A percentile compares a stretch with the other conserved stretches of the same genome.
phyloP scores from a whole-genome alignment of 2,113 vertebrate species.

The Okapia johnstoni region DNA sequence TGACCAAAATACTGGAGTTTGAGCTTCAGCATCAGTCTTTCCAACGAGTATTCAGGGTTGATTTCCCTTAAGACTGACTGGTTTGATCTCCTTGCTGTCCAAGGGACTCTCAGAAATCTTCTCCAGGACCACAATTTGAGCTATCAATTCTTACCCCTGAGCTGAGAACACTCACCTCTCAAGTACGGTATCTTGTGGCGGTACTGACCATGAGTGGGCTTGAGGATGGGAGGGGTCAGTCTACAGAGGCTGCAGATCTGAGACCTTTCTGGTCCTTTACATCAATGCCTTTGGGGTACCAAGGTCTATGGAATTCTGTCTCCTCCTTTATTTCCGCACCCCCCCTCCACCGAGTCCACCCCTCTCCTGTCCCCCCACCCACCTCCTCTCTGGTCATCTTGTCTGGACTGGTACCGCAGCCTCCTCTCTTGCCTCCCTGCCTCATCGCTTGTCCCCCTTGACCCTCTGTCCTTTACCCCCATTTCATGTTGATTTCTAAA shows the following conservation, averaged over 20 bases:
- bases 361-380: not conserved
- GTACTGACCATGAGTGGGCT: not conserved
- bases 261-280: not conserved
- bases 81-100: not conserved
- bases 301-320: not conserved
- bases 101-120: not conserved
- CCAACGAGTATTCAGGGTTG: not conserved
- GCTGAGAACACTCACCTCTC: not conserved
- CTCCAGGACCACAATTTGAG: not conserved
- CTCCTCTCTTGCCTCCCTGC: not conserved
- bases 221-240: not conserved
- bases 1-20: not conserved
- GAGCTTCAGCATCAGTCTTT: not conserved
- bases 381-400: not conserved
- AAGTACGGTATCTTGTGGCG: not conserved
- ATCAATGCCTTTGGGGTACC: not conserved
- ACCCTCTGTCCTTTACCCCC: not conserved
- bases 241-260: not conserved
- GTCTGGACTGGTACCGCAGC: not conserved
- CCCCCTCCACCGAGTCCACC: accelerated
- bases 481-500: not conserved
- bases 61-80: not conserved
- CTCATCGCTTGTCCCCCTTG: not conserved
- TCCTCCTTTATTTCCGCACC: not conserved
- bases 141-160: not conserved